Evolutionary conservation across 2,797 vertebrate species (phyloP).

Genomic region (Tenualosa ilisha): DNA sequence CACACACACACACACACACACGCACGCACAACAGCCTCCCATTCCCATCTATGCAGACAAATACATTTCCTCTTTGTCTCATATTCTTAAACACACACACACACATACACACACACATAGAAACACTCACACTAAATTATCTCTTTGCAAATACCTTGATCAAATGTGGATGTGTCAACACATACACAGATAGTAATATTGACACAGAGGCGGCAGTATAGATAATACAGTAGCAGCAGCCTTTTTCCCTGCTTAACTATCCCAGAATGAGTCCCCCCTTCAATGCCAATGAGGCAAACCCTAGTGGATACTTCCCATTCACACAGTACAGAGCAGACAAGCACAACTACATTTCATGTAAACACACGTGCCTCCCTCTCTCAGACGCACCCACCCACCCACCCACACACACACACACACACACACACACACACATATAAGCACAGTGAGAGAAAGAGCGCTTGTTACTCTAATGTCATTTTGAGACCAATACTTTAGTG

Average conservation of each 20-base stretch:
- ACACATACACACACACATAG: not conserved
- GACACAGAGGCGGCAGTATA: not conserved
- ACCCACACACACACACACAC: not conserved
- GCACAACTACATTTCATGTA: not conserved
- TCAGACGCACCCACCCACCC: not conserved
- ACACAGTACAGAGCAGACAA: not conserved
- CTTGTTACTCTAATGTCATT: not conserved
- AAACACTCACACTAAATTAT: not conserved
- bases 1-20: slow-evolving; percentile 38
- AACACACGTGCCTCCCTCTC: not conserved
- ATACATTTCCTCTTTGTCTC: too few relatives aligned
- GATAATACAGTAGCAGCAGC: not conserved
- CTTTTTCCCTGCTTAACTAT: not conserved
- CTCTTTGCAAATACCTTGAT: too few relatives aligned
- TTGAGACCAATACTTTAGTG: not conserved
- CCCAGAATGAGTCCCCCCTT: not conserved
- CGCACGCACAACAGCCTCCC: not conserved
- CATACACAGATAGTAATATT: not conserved
- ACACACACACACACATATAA: not conserved
- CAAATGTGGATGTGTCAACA: too few relatives aligned
- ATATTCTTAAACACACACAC: slow-evolving; percentile 21
- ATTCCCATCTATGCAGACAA: not conserved
- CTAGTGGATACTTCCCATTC: not conserved
- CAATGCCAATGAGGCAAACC: not conserved
- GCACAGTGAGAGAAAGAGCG: not conserved